A percentile compares a stretch with the other conserved stretches of the same genome.
Evolutionary conservation across 2,888 invertebrate species (phyloP).

Genomic region (Tenthredo notha): DNA sequence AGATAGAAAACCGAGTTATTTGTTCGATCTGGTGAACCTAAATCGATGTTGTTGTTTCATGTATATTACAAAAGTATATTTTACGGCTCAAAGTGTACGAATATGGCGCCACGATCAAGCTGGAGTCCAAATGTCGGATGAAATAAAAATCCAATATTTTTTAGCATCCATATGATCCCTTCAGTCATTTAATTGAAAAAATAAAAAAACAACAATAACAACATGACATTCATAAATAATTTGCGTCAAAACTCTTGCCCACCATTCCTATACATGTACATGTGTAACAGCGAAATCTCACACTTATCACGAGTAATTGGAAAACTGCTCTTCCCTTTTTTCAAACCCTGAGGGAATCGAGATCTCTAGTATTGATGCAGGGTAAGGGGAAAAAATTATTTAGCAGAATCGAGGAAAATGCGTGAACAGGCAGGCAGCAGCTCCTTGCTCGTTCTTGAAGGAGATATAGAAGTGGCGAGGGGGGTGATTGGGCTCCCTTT

Average conservation of each 20-base stretch:
- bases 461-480: slow-evolving; percentile 30
- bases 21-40: slow-evolving; percentile 25
- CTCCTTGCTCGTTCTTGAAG: not conserved
- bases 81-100: slow-evolving; percentile 11
- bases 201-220: not conserved
- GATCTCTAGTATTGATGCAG: not conserved
- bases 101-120: not conserved
- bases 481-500: slow-evolving; percentile 38
- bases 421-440: not conserved
- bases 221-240: not conserved
- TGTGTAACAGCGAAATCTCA: not conserved
- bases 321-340: not conserved
- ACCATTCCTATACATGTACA: not conserved
- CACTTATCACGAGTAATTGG: slow-evolving; percentile 32
- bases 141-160: slow-evolving; percentile 15
- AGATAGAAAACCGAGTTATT: slow-evolving; percentile 14
- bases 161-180: not conserved
- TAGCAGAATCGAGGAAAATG: slow-evolving; percentile 19
- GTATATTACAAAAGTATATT: slow-evolving; percentile 38
- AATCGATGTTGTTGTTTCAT: slow-evolving; percentile 41
- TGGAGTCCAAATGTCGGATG: not conserved
- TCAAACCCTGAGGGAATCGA: not conserved
- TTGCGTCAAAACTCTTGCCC: not conserved
- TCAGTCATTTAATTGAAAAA: not conserved
- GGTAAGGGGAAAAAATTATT: not conserved